Base-by-base conservation (phyloP, 2,113 vertebrate genomes). In the Halcyon senegalensis region DNA sequence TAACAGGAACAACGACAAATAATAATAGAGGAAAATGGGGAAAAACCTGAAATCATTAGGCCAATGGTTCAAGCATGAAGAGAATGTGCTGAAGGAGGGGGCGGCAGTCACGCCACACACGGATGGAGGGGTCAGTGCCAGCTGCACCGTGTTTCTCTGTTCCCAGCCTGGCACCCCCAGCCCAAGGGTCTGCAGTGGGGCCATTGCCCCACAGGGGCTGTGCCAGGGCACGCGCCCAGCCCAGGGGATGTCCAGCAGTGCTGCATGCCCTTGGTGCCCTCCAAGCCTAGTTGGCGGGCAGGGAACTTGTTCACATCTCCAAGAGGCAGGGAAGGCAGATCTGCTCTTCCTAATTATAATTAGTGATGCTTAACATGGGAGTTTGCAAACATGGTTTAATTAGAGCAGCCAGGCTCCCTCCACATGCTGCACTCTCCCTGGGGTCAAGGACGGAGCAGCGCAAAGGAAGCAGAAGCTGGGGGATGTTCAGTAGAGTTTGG, bases 371-470 rank as follows among this genome's bases (percentile, higher is more conserved):
- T 96, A 77, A 88, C 94, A 90, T 33, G 85, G 88, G 95, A 96
- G 92, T 95, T 93, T 90, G 92, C 94, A 96, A 97, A 95, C 86
- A 94, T 19, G 72, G 88, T 92, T 95, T 97, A 96, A 94, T 96
- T 94, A 96, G 83, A 94, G 70, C 95, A 93, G 90, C 63, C 10
- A 0, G 79, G 90, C 68, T 93, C 64, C 56, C 51, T 90, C n/a
- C 75, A 28, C 59, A n/a, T 2, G 7, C 67, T 88, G 70, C 30
- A 69, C 62, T 28, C 35, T 94, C 93, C 80, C 80, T 0, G 7
- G 69, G 95, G 93, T 94, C 91, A 96, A 95, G 94, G 95, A 60
- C 94, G 58, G 94, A 86, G 60, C 56, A 64, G 46, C 95, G 25
- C 13, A 59, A 67, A 39, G 50, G 76, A 81, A 70, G 56, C 55